These are phyloP conservation scores for Sapayoa aenigma DNA, from an alignment of 2,113 vertebrate species.

Conservation along the genomic window DNA sequence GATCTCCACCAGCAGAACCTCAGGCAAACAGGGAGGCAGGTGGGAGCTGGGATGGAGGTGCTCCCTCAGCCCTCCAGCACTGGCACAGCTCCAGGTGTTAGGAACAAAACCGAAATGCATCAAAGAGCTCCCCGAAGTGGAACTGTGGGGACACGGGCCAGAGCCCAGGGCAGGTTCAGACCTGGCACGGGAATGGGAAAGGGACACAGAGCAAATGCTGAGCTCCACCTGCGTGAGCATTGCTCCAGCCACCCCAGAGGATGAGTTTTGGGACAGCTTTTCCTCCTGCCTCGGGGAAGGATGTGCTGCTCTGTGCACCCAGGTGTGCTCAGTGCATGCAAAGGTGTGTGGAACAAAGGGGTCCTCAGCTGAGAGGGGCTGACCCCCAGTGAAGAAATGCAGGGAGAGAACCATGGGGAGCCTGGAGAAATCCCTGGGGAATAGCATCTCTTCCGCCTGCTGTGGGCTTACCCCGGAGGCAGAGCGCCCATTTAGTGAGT, in stretches of 20 bases:
- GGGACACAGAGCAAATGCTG: not conserved
- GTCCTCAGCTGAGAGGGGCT: not conserved
- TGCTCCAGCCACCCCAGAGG: not conserved
- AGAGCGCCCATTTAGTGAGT: not conserved
- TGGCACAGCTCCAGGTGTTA: not conserved
- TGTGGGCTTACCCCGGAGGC: not conserved
- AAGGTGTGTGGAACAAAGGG: not conserved
- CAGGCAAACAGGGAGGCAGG: not conserved
- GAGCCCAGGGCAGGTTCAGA: not conserved
- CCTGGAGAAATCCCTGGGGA: not conserved
- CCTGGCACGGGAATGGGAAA: not conserved
- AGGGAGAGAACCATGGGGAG: not conserved
- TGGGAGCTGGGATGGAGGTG: not conserved
- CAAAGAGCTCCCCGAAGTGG: not conserved
- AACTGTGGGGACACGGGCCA: rapidly evolving
- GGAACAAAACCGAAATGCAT: not conserved
- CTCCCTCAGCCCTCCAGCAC: not conserved
- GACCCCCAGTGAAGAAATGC: not conserved
- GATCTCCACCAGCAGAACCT: not conserved
- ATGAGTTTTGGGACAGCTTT: not conserved
- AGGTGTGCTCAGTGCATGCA: rapidly evolving
- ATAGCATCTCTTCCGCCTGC: no score
- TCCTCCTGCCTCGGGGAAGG: not conserved
- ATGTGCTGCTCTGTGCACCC: not conserved
- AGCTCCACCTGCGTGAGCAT: not conserved